Base-by-base conservation (phyloP, 2,113 vertebrate species). In the Callipepla squamata region DNA sequence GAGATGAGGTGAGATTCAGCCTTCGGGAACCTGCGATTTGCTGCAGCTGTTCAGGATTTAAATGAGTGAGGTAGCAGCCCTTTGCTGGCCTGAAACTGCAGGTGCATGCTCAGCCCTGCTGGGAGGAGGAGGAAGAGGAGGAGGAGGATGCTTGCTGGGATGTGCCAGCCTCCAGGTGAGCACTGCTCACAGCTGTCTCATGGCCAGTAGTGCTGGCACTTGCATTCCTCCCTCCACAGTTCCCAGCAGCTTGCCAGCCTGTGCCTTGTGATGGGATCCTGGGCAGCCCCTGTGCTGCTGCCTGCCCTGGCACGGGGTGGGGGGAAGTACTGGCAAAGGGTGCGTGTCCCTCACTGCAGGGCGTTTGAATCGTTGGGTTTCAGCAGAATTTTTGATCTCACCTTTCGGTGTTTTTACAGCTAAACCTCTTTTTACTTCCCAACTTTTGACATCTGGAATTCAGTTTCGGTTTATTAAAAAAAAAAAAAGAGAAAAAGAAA, bases 371-470 rank as follows among this genome's bases (percentile, higher is more conserved):
- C 77, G 32, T 91, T 81, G 59, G 82, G 59, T 93, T 96, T 95
- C 95, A 94, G 83, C 88, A 80, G 91, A 90, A 80, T 81, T 82
- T 96, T 94, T 94, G 75, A 78, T 89, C 91, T 96, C 96, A 95
- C 92, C 95, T 96, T 94, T 57, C 69, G 1, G 9, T 95, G 91
- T 94, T 96, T 97, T 92, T 95, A 94, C 90, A 96, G 93, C 87
- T 95, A 93, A 82, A 89, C 89, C 87, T 88, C 78, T 95, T 95
- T 96, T 92, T 96, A 74, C 78, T 93, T 97, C 93, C 92, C 93
- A 93, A 34, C 90, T 94, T 93, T 76, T 66, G 86, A 94, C 94
- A 96, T 96, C 89, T 97, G 95, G 96, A 96, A 95, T 96, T 94
- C 45, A 2, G 89, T 96, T 96, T 91, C 53, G 25, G 82, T 95